Percentiles rank a stretch among this genome's conserved stretches.
These are phyloP conservation scores for Dryobota labecula DNA, from an alignment of 2,888 invertebrate species.

Conservation along the genomic window DNA sequence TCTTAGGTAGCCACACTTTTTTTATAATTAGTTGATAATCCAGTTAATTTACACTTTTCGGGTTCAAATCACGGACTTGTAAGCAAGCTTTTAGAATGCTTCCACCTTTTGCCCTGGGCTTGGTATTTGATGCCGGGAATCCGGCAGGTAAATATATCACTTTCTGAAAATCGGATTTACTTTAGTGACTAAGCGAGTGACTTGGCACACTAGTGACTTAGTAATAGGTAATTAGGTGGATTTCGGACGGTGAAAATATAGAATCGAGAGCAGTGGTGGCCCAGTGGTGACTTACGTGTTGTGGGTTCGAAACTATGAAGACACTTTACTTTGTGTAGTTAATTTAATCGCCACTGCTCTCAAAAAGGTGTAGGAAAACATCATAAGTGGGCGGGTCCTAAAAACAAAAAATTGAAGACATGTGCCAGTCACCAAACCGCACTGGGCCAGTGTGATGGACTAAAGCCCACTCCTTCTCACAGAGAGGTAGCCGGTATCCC, in stretches of 20 bases:
- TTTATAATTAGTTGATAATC: neutral
- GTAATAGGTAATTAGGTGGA: no score
- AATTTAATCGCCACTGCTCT: no score
- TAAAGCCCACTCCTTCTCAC: neutral
- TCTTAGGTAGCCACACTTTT: no score
- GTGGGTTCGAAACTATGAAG: no score
- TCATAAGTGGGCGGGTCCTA: neutral
- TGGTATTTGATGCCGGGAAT: neutral
- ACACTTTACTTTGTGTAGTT: no score
- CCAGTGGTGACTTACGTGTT: no score
- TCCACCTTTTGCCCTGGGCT: neutral
- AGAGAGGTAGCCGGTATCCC: neutral
- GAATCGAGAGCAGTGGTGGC: no score
- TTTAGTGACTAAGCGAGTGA: neutral
- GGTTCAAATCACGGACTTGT: neutral
- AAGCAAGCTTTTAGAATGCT: neutral
- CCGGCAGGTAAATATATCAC: neutral
- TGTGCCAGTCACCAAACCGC: neutral
- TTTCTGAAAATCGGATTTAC: neutral
- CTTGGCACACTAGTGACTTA: neutral
- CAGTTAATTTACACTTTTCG: neutral
- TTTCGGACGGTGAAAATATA: no score
- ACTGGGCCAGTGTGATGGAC: neutral
- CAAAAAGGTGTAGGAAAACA: no score
- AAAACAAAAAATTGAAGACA: neutral